Evolutionary conservation across 1,140 invertebrate genomes (phyloP).

Genomic region (Drosophila nikananu): DNA sequence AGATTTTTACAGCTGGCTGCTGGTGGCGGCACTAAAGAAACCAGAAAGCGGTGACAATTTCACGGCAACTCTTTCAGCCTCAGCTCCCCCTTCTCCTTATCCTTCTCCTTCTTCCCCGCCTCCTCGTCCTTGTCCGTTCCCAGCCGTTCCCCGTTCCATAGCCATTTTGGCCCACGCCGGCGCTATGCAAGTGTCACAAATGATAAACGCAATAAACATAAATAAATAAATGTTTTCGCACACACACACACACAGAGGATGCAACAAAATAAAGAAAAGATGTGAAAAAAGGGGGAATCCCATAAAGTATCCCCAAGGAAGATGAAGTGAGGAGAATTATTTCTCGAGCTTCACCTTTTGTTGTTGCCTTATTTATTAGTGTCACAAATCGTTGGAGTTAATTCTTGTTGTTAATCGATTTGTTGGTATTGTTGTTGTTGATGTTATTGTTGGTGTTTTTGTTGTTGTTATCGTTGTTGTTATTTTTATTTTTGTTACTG

Average conservation of each 20-base stretch:
- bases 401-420: conserved; percentile 70
- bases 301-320: conserved; percentile 37
- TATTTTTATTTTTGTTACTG: conserved; percentile 27
- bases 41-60: conserved; percentile 75
- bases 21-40: conserved; percentile 57
- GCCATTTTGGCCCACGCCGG: conserved; percentile 45
- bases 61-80: conserved; percentile 50
- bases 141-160: conserved; percentile 32
- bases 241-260: not conserved
- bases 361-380: conserved; percentile 75
- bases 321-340: conserved; percentile 38
- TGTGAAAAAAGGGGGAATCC: conserved; percentile 7
- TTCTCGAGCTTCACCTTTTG: conserved; percentile 16
- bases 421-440: conserved; percentile 36
- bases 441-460: conserved; percentile 13
- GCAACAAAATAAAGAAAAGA: not conserved
- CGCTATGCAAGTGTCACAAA: conserved; percentile 81
- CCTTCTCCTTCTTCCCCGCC: not conserved
- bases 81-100: conserved; percentile 2
- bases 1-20: conserved; percentile 62
- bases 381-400: conserved; percentile 76
- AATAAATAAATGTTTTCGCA: conserved; percentile 64
- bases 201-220: conserved; percentile 82
- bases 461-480: conserved; percentile 30
- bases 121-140: not conserved